These are phyloP conservation scores for Phaedon cochleariae DNA, from an alignment of 2,888 invertebrate species.

Conservation along the genomic window DNA sequence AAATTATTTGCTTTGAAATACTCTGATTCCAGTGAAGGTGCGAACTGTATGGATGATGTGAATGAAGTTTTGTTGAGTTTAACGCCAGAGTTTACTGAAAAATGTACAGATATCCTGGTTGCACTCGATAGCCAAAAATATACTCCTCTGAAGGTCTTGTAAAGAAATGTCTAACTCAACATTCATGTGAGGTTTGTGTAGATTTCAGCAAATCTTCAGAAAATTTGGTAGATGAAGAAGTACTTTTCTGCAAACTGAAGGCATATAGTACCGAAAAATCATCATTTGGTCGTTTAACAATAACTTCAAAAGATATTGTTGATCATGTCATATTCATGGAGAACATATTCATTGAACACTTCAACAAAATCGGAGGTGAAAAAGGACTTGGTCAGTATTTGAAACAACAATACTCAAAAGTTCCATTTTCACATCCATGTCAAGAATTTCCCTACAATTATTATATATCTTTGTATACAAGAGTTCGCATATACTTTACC, in stretches of 20 bases:
- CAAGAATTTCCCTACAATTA: background rate
- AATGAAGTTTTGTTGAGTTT: background rate
- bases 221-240: background rate
- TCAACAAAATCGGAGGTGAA: background rate
- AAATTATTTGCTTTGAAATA: conserved; percentile 34
- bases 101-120: background rate
- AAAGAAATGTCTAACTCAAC: background rate
- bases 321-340: conserved; percentile 1
- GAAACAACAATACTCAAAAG: background rate
- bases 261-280: background rate
- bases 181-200: background rate
- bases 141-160: background rate
- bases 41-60: conserved; percentile 19
- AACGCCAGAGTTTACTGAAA: background rate
- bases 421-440: background rate
- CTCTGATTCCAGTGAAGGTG: conserved; percentile 27
- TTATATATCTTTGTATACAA: background rate
- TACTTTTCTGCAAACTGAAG: background rate
- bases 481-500: background rate
- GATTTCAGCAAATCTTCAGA: conserved; percentile 4
- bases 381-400: conserved; percentile 1
- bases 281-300: background rate
- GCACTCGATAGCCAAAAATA: no score
- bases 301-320: conserved; percentile 4
- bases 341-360: background rate